These are phyloP conservation scores for Hippocampus mohnikei DNA, from an alignment of 2,113 vertebrate genomes.

Conservation along the genomic window DNA sequence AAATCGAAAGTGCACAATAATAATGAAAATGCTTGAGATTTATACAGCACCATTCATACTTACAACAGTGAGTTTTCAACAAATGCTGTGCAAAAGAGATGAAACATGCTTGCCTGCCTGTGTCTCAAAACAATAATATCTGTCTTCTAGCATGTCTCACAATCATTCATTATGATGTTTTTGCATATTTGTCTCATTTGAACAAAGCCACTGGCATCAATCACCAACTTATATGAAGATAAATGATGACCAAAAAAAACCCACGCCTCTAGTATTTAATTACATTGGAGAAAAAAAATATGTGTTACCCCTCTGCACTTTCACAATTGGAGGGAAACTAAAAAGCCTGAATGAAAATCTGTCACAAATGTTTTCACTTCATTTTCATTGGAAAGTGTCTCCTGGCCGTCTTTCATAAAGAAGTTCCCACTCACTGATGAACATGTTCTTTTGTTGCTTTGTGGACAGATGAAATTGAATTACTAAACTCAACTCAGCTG, in stretches of 20 bases:
- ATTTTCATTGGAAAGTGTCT: not conserved
- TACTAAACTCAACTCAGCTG: too few species aligned
- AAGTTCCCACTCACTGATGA: not conserved
- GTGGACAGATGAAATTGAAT: not conserved
- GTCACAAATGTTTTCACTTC: not conserved
- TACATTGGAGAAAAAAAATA: not conserved
- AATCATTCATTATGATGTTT: not conserved
- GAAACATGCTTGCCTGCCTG: not conserved
- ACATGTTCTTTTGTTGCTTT: not conserved
- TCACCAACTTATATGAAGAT: not conserved
- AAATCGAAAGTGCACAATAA: not conserved
- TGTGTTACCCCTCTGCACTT: too few species aligned
- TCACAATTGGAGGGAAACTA: not conserved
- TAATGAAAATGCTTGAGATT: not conserved
- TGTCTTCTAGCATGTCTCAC: not conserved
- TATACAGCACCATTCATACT: not conserved
- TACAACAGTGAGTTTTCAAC: not conserved
- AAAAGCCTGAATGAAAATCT: not conserved
- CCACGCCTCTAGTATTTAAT: not conserved
- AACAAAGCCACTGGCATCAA: not conserved
- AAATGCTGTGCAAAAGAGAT: not conserved
- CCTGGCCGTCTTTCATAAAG: not conserved
- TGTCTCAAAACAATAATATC: not conserved
- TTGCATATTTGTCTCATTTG: not conserved
- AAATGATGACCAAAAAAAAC: not conserved